phyloP scores from a whole-genome alignment of 2,797 vertebrate genomes.

The Saxicola maurus region DNA sequence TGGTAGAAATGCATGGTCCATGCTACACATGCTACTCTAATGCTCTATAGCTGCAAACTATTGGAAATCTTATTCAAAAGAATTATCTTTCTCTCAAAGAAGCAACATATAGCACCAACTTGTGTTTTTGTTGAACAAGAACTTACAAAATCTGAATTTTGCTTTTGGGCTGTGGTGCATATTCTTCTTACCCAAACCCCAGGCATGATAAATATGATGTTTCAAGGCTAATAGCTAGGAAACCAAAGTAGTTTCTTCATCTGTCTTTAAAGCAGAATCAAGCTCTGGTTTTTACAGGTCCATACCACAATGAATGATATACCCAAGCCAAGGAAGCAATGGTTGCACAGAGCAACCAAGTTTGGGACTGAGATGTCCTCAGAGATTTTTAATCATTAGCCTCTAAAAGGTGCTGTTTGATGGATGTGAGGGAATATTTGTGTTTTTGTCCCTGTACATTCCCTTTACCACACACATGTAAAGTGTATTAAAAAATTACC shows the following conservation, averaged over 20 bases:
- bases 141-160: not conserved
- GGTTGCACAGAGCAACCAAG: not conserved
- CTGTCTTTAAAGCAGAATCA: not conserved
- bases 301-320: no score
- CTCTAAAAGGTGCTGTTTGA: not conserved
- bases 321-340: not conserved
- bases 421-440: not conserved
- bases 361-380: not conserved
- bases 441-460: not conserved
- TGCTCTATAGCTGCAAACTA: not conserved
- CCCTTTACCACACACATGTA: not conserved
- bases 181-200: not conserved
- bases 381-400: not conserved
- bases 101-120: not conserved
- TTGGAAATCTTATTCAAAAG: not conserved
- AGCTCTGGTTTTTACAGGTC: not conserved
- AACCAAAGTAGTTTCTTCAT: not conserved
- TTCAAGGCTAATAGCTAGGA: not conserved
- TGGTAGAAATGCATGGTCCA: not conserved
- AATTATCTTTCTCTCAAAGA: not conserved
- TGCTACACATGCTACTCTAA: not conserved
- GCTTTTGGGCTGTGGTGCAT: not conserved
- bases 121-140: not conserved
- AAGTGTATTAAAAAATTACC: not conserved
- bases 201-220: not conserved